phyloP scores from a whole-genome alignment of 2,888 invertebrate genomes.

The Meliscaeva auricollis region DNA sequence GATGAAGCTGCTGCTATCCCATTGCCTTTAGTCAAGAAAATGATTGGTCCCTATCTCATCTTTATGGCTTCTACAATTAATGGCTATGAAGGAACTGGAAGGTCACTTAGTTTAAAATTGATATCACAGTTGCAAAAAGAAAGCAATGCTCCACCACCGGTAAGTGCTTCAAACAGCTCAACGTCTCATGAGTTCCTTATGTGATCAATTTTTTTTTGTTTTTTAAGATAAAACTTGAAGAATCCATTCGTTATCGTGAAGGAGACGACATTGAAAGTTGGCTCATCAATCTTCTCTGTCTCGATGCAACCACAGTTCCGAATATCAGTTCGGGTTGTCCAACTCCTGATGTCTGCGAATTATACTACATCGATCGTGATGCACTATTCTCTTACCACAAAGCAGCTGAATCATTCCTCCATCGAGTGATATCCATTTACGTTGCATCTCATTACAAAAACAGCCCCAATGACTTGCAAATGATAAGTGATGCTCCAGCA shows the following conservation, averaged over 20 bases:
- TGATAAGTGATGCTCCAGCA: constrained; percentile 99
- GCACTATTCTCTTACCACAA: constrained; percentile 98
- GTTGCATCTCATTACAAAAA: constrained; percentile 99
- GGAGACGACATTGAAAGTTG: constrained; percentile 95
- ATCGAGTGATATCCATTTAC: constrained; percentile 95
- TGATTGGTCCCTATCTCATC: constrained; percentile 95
- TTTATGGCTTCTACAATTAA: constrained; percentile 98
- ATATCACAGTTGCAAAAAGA: constrained; percentile 92
- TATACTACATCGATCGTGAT: constrained; percentile 95
- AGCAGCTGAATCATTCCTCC: constrained; percentile 96
- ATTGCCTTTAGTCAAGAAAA: constrained; percentile 94
- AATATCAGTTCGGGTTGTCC: constrained; percentile 92
- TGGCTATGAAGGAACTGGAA: constrained; percentile 99
- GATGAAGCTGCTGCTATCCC: constrained; percentile 99
- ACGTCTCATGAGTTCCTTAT: too few species aligned
- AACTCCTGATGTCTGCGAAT: constrained; percentile 93
- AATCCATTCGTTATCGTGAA: constrained; percentile 96
- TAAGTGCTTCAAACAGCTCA: constrained; percentile 80
- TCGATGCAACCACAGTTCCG: constrained; percentile 91
- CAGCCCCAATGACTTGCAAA: constrained; percentile 98
- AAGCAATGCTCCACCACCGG: constrained; percentile 87
- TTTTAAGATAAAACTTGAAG: constrained; percentile 91
- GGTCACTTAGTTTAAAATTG: constrained; percentile 97
- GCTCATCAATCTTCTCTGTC: constrained; percentile 95
- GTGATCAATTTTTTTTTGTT: constrained; percentile 16